Evolutionary conservation across 2,888 invertebrate species (phyloP), one percentile per base, ranked within the genome.

Genomic region (Fragum sueziense): DNA sequence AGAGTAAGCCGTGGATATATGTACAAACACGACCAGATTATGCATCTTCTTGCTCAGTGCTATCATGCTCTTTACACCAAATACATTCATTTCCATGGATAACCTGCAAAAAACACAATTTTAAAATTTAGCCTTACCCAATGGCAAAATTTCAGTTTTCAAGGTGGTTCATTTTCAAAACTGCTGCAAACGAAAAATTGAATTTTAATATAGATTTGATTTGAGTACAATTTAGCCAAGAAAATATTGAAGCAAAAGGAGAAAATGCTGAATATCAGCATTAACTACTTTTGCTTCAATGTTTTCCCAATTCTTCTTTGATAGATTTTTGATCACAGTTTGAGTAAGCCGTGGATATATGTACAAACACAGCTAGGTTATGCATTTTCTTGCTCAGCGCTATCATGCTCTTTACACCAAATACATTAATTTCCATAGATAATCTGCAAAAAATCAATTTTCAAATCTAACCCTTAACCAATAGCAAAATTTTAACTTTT

Each of bases 81-180:
- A 94, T 4, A 97, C 96, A 94, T 99, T 99, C 96, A 98, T 97
- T 88, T 96, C 96, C 41, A 98, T 95, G 0, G 98, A 97, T 88
- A 97, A 96, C 62, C 93, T 93, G 82, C 31, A 87, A 77, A 61
- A 69, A 51, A 27, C 3, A 70, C 33, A 57, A 27, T n/a, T n/a
- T n/a, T n/a, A n/a, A n/a, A n/a, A n/a, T n/a, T n/a, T n/a, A n/a
- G n/a, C n/a, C n/a, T n/a, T n/a, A n/a, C n/a, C n/a, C n/a, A n/a
- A n/a, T n/a, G n/a, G n/a, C n/a, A n/a, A n/a, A n/a, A n/a, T n/a
- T n/a, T n/a, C n/a, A n/a, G n/a, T n/a, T n/a, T n/a, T n/a, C n/a
- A n/a, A n/a, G n/a, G n/a, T n/a, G n/a, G n/a, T n/a, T n/a, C n/a
- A n/a, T n/a, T n/a, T n/a, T n/a, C n/a, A n/a, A n/a, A n/a, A n/a